phyloP scores from a whole-genome alignment of 2,113 vertebrate genomes.

The Forbesichthys agassizii region DNA sequence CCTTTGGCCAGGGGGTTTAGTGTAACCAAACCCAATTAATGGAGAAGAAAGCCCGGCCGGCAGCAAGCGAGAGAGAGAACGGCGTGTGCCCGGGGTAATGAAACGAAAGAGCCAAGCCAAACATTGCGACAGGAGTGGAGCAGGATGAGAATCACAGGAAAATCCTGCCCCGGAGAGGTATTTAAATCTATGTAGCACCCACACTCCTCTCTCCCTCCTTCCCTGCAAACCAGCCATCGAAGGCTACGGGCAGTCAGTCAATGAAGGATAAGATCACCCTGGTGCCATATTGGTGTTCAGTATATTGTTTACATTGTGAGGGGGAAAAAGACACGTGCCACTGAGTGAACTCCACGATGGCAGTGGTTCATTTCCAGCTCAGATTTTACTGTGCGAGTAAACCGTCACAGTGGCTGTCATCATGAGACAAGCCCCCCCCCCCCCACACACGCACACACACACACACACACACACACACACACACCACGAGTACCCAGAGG shows the following conservation, averaged over 20 bases:
- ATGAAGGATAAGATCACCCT: slow-evolving; percentile 16
- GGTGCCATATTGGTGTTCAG: background rate
- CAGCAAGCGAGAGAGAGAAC: slow-evolving; percentile 65
- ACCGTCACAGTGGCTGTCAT: slow-evolving; percentile 23
- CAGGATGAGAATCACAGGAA: slow-evolving; percentile 62
- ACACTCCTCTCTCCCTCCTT: slow-evolving; percentile 17
- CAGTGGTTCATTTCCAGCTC: slow-evolving; percentile 8
- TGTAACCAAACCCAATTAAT: slow-evolving; percentile 84
- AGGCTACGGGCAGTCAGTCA: slow-evolving; percentile 8
- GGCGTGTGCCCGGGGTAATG: slow-evolving; percentile 76
- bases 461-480: slow-evolving; percentile 2
- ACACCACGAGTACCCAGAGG: background rate
- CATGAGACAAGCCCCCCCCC: background rate
- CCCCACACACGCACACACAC: background rate
- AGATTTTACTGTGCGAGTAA: slow-evolving; percentile 17
- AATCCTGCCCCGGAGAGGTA: slow-evolving; percentile 69
- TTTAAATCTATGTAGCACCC: slow-evolving; percentile 60
- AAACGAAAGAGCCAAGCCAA: slow-evolving; percentile 65
- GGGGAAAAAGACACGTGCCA: slow-evolving; percentile 2
- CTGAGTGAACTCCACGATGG: slow-evolving; percentile 17
- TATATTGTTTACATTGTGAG: background rate
- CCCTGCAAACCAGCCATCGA: background rate
- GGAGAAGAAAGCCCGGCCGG: slow-evolving; percentile 74
- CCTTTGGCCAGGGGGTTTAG: slow-evolving; percentile 76
- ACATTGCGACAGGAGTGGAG: slow-evolving; percentile 59